Evolutionary conservation across 2,797 vertebrate species (phyloP), one percentile per base, ranked within the genome.

Genomic region (Mionectes olivaceus): DNA sequence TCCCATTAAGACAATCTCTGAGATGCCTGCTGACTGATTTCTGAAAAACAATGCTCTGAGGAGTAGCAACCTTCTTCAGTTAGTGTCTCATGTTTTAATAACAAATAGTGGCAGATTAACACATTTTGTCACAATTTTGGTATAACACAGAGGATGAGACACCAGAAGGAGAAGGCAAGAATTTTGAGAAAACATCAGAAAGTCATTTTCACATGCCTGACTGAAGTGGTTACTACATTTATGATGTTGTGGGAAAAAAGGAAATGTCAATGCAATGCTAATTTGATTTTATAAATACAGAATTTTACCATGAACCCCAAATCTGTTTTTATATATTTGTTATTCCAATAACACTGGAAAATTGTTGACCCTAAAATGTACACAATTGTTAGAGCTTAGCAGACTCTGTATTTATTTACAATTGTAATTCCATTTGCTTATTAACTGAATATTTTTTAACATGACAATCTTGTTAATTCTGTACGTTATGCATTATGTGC

Each of bases 251-350:
- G 56, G 65, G 81, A 86, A 89, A 33, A 87, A 63, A 24, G 47
- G 47, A n/a, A 87, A 75, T 81, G 91, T 93, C 10, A 30, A 13
- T 80, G 33, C 46, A 77, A 53, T 60, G n/a, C 53, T 75, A 57
- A 60, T 93, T 93, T 75, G 74, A 37, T 93, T 93, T 93, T 91
- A 64, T 74, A 87, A 92, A 78, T 85, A 53, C 12, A 9, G 17
- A 74, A 35, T 71, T 83, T 32, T 60, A 46, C 71, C 43, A 37
- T 68, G 53, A 95, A 83, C n/a, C 9, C 19, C 74, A 69, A 80
- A 70, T 74, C 13, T 82, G 25, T 80, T 80, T 92, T 76, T 79
- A 23, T 79, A 3, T 79, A 23, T 57, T 86, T 85, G 18, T 55
- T 90, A 65, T 78, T 86, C 16, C 17, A 81, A 7, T 80, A 75